Evolutionary conservation across 2,113 vertebrate genomes (phyloP), one percentile per base, ranked within the genome.

Genomic region (Kryptolebias marmoratus): DNA sequence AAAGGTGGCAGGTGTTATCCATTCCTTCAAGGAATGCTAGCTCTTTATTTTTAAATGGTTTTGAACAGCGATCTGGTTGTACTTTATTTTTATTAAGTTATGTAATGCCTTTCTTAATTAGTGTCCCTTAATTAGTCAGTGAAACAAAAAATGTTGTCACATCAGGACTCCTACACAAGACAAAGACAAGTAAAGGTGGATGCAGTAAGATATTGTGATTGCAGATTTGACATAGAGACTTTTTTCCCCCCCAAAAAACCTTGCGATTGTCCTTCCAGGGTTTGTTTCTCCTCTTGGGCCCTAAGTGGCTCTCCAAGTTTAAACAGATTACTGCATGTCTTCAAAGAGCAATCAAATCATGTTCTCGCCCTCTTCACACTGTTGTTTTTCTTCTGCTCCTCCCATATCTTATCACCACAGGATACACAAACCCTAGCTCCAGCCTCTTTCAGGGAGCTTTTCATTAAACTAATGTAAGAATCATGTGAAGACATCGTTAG

Each of bases 391-490:
- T 42, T 0, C 12, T 12, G 49, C 48, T 61, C 50, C 39, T 42
- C 59, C 71, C 52, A 58, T 69, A 66, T 36, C 60, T 75, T 68
- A 67, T 76, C 63, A 52, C 86, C 82, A 77, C 79, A 70, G 73
- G 85, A 48, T 60, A 54, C 11, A 53, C 64, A 49, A 48, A 45
- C 70, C 65, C 56, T 27, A 44, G 8, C 70, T 18, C 77, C 65
- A n/a, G 79, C 68, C 69, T 68, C 39, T 61, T 60, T 72, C 65
- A 79, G 63, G 61, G 67, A 22, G 73, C 31, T 54, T 50, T 77
- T 83, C 71, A 86, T 81, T 83, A 85, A 71, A 73, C 72, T 83
- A 77, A 88, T 85, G 82, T 80, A 78, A 75, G 54, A 78, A 77
- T 61, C 75, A 80, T 67, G 73, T 68, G 67, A 82, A 72, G 79